phyloP scores from a whole-genome alignment of 2,797 vertebrate species.

The Graptemys geographica region DNA sequence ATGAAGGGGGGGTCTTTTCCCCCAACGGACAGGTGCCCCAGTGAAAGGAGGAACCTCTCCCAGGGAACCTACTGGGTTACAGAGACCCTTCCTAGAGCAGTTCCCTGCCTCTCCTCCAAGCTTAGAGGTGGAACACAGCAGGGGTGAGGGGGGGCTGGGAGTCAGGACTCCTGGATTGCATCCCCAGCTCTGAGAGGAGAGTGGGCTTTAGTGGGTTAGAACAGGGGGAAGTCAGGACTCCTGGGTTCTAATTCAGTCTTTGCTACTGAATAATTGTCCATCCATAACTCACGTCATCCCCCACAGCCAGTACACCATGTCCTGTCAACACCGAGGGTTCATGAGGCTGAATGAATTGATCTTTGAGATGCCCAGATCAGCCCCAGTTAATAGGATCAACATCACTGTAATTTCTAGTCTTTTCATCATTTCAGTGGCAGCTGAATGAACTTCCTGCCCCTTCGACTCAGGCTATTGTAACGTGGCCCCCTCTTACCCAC shows the following conservation, averaged over 20 bases:
- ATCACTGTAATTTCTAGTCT: neutral
- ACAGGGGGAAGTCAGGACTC: too few relatives aligned
- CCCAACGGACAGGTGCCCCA: neutral
- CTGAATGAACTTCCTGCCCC: neutral
- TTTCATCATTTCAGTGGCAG: neutral
- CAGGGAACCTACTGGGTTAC: neutral
- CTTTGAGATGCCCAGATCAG: neutral
- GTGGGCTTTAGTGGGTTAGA: too few relatives aligned
- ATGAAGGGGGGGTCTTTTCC: neutral
- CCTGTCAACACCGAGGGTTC: too few relatives aligned
- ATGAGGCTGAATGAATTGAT: neutral
- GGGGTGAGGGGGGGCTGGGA: neutral
- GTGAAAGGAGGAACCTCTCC: neutral
- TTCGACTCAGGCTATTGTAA: neutral
- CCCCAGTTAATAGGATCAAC: neutral
- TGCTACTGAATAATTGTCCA: too few relatives aligned
- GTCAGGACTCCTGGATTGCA: neutral
- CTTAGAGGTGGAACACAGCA: neutral
- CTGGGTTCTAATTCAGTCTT: too few relatives aligned
- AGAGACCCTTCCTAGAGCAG: neutral
- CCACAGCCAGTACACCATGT: too few relatives aligned
- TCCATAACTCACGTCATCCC: neutral
- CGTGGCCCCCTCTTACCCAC: slow-evolving; percentile 80
- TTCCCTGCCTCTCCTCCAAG: neutral
- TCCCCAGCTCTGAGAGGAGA: neutral